Percentiles rank a stretch among this genome's conserved stretches.
Evolutionary conservation across 2,797 vertebrate genomes (phyloP).

Genomic region (Gorsachius magnificus): DNA sequence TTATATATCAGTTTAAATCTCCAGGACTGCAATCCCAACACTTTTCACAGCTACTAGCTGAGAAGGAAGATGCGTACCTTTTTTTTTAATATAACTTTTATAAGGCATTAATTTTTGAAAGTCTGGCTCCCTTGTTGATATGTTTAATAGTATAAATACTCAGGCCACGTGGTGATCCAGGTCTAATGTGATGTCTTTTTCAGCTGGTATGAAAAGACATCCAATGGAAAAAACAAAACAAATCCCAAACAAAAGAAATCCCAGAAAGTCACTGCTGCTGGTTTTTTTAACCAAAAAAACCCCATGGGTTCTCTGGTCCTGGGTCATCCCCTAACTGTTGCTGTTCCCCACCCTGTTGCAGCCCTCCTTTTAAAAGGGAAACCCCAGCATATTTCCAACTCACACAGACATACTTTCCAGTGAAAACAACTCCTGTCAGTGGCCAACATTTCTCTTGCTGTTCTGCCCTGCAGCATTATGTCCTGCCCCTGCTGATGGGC

Average conservation of each 20-base stretch:
- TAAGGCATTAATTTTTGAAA: neutral
- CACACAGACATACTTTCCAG: neutral
- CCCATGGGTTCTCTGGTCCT: neutral
- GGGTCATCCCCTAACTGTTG: neutral
- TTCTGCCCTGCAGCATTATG: neutral
- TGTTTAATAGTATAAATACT: neutral
- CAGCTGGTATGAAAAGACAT: neutral
- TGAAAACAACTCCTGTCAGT: neutral
- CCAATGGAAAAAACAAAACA: neutral
- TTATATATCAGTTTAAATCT: neutral
- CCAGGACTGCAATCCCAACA: neutral
- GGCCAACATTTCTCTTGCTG: neutral
- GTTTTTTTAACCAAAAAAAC: neutral
- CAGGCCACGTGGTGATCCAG: neutral
- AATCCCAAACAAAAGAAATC: neutral
- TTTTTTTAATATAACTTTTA: neutral
- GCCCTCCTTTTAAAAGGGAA: neutral
- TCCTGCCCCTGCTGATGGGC: neutral
- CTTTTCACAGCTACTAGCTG: neutral
- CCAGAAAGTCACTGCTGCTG: neutral
- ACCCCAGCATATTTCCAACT: neutral
- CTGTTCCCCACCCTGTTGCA: neutral
- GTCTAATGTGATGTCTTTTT: neutral
- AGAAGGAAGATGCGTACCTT: neutral
- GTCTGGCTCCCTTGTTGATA: neutral